Conservation (phyloP, 1,140 invertebrate species). For the Drosophila navojoa region DNA sequence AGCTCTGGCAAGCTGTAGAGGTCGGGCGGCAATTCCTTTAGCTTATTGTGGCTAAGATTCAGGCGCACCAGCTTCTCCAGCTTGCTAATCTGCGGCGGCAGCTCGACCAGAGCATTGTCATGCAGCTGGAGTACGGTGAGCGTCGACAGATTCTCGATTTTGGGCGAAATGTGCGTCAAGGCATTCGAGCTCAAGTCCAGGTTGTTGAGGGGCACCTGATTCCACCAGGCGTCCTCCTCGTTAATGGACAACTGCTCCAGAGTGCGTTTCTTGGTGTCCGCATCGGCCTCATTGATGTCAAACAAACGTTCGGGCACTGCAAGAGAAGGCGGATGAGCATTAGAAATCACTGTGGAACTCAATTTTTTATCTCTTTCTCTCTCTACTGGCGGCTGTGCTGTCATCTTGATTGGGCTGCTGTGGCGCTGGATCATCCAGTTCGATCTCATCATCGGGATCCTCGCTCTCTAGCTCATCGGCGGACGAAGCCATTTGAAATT, state of each 20-base stretch:
- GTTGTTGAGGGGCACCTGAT: conserved; percentile 90
- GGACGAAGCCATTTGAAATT: conserved; percentile 79
- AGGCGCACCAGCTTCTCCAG: conserved; percentile 90
- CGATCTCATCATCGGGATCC: conserved; percentile 73
- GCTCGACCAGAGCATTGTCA: conserved; percentile 89
- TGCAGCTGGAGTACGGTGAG: conserved; percentile 90
- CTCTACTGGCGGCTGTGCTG: conserved; percentile 38
- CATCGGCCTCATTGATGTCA: conserved; percentile 90
- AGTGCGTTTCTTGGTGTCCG: conserved; percentile 87
- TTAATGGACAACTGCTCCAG: conserved; percentile 86
- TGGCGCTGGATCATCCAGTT: conserved; percentile 52
- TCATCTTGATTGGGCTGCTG: conserved; percentile 28
- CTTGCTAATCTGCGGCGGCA: conserved; percentile 91
- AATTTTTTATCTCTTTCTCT: background rate
- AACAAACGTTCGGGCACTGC: conserved; percentile 93
- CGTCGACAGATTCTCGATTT: conserved; percentile 89
- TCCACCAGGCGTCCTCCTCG: conserved; percentile 92
- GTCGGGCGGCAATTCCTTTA: conserved; percentile 87
- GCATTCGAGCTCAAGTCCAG: conserved; percentile 93
- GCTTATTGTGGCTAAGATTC: conserved; percentile 92
- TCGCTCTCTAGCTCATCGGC: conserved; percentile 76
- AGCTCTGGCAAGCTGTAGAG: conserved; percentile 89
- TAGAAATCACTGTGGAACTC: background rate
- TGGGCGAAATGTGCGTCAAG: conserved; percentile 87
- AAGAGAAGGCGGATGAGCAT: conserved; percentile 27